A percentile compares a stretch with the other conserved stretches of the same genome.
These are phyloP conservation scores for Orthonyx spaldingii DNA, from an alignment of 2,113 vertebrate species.

Conservation along the genomic window DNA sequence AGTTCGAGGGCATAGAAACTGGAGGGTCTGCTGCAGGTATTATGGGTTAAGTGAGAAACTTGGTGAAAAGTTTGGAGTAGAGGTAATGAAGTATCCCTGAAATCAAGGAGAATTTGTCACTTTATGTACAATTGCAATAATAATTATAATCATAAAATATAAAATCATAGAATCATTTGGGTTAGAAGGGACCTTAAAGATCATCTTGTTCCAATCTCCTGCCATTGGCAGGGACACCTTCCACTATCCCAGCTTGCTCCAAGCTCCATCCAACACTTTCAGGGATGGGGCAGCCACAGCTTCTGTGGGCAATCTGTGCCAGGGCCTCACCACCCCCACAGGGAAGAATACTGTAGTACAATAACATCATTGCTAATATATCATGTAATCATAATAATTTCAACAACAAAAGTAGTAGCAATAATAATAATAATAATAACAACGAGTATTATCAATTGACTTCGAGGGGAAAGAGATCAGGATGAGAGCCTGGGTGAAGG, in stretches of 20 bases:
- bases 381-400: not conserved
- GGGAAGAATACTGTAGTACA: not conserved
- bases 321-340: not conserved
- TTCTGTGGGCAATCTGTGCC: not conserved
- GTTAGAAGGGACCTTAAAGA: not conserved
- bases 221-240: not conserved
- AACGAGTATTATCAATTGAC: not conserved
- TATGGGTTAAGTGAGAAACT: not conserved
- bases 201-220: not conserved
- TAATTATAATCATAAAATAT: not conserved
- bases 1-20: not conserved
- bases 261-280: fast-evolving
- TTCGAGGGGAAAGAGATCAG: not conserved
- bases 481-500: not conserved
- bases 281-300: not conserved
- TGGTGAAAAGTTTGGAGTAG: not conserved
- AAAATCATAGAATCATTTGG: not conserved
- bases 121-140: not conserved
- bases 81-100: not conserved
- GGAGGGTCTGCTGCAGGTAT: not conserved
- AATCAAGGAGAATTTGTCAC: not conserved
- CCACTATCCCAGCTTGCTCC: not conserved
- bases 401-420: not conserved
- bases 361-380: not conserved
- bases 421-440: not conserved